phyloP scores from a whole-genome alignment of 2,888 invertebrate species.

The Ectropis crepuscularia region DNA sequence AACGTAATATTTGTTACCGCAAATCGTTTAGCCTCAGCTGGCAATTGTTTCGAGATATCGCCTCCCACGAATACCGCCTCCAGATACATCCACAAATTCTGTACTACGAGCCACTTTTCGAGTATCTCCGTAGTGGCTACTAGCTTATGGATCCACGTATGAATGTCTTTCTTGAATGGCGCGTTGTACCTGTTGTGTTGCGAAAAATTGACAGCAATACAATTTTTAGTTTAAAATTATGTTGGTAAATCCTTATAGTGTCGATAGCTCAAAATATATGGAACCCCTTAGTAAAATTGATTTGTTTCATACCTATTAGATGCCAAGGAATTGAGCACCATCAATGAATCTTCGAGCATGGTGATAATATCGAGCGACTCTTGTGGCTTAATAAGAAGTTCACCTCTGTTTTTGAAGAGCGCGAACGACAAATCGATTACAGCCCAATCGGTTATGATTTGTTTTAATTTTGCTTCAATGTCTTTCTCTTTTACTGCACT shows the following conservation, averaged over 20 bases:
- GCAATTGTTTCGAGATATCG: constrained; percentile 94
- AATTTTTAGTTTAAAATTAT: no score
- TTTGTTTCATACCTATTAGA: constrained; percentile 88
- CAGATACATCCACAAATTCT: constrained; percentile 95
- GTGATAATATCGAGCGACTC: constrained; percentile 92
- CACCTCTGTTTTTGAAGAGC: constrained; percentile 92
- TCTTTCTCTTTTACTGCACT: constrained; percentile 96
- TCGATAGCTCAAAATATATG: no score
- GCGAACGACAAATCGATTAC: constrained; percentile 89
- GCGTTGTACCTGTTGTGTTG: constrained; percentile 89
- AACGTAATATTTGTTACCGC: constrained; percentile 73
- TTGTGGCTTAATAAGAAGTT: constrained; percentile 90
- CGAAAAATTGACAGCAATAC: no score
- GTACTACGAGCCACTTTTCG: constrained; percentile 93
- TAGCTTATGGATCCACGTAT: constrained; percentile 91
- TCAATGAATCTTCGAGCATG: constrained; percentile 92
- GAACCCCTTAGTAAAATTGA: no score
- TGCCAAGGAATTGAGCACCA: constrained; percentile 93
- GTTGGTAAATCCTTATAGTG: no score
- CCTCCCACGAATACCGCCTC: constrained; percentile 97
- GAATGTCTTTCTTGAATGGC: constrained; percentile 93
- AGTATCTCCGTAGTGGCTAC: constrained; percentile 92
- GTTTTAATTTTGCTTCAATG: constrained; percentile 94
- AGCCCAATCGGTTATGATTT: constrained; percentile 92
- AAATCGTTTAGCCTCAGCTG: constrained; percentile 92